These are phyloP conservation scores for Hippocampus barbouri DNA, from an alignment of 2,113 vertebrate species.

Conservation along the genomic window DNA sequence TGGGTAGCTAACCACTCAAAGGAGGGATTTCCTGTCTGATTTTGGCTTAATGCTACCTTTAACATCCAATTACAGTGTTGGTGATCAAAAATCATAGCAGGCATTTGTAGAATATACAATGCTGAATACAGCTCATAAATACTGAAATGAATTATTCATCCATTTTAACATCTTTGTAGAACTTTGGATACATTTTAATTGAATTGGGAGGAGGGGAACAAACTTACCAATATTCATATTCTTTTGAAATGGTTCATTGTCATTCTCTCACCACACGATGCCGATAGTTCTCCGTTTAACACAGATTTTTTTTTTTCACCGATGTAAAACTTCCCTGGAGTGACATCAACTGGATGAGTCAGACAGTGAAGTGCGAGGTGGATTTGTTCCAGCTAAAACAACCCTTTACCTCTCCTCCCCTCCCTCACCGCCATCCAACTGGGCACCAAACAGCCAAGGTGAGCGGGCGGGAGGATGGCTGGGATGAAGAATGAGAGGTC, in stretches of 20 bases:
- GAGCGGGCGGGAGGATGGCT: constrained; percentile 39
- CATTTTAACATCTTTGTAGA: not conserved
- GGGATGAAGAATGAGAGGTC: constrained; percentile 24
- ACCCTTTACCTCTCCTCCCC: constrained; percentile 45
- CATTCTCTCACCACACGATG: not conserved
- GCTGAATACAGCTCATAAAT: not conserved
- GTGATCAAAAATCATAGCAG: not conserved
- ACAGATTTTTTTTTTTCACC: not conserved
- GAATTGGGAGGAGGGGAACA: not conserved
- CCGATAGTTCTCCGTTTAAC: not conserved
- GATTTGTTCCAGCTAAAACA: constrained; percentile 32
- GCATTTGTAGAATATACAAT: not conserved
- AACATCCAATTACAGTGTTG: not conserved
- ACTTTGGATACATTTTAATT: no score
- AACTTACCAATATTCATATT: not conserved
- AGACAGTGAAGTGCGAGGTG: constrained; percentile 41
- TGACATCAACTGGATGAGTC: not conserved
- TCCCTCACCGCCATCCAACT: constrained; percentile 44
- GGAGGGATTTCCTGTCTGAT: no score
- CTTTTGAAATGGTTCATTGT: not conserved
- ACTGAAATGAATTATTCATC: not conserved
- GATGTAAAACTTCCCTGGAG: not conserved
- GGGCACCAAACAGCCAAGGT: constrained; percentile 68
- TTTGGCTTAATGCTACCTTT: not conserved
- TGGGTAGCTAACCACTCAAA: not conserved